Evolutionary conservation across 2,888 invertebrate genomes (phyloP), one percentile per base, ranked within the genome.

Genomic region (Lamellibrachia satsuma): DNA sequence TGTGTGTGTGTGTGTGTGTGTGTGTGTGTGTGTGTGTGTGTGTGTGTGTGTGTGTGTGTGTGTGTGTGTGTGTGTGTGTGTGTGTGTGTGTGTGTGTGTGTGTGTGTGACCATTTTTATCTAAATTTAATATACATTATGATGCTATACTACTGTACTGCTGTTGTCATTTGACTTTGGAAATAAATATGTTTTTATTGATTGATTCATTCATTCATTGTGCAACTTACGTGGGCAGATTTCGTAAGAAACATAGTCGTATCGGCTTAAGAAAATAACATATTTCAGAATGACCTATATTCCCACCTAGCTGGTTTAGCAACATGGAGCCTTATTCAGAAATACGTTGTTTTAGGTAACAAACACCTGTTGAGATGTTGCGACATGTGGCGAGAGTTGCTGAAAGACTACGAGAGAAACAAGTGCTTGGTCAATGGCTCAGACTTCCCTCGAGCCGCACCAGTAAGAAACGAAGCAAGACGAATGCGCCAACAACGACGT

Each of bases 351-450:
- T n/a, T 75, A 96, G 96, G 96, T 92, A 95, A 96, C 94, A 94
- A 95, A 92, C 92, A 94, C 92, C 94, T 96, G 91, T 93, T 96
- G 90, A 92, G 94, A 27, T 94, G 95, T 94, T 95, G 95, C 92
- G 90, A 93, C 4, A 94, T 95, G 91, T 95, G 95, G 95, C 93
- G 93, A 90, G 92, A 93, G 75, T 94, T 95, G 15, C 52, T 95
- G 9, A 91, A 93, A 4, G 92, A 93, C 90, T 95, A 95, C 92
- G 75, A 92, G 27, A 91, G 75, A 75, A 75, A 75, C 22, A 11
- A 75, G 22, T 75, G 75, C 75, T 75, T 75, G 75, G 75, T 75
- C 75, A n/a, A 75, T 22, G 75, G 22, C 4, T 22, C 22, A 75
- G 6, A 75, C 3, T 75, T 75, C 75, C 75, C 75, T 22, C 75